Conservation (phyloP, 2,113 vertebrate genomes). For the Myodes glareolus region DNA sequence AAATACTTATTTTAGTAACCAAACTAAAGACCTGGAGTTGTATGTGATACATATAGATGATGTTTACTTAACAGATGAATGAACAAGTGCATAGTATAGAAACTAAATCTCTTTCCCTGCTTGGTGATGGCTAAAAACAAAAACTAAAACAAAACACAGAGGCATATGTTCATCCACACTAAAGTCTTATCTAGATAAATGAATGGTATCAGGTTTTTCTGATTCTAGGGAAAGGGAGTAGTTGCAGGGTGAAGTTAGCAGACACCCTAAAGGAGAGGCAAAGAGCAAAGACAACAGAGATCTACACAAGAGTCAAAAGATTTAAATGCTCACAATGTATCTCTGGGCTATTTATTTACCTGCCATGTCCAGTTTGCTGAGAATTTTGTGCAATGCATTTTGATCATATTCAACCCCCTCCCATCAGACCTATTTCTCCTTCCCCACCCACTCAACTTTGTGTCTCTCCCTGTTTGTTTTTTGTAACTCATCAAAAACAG, state of each 20-base stretch:
- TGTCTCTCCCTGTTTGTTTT: background rate
- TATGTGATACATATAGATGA: background rate
- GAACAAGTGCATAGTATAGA: background rate
- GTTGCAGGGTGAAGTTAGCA: background rate
- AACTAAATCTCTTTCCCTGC: background rate
- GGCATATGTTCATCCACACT: background rate
- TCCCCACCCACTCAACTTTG: background rate
- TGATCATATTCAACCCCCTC: background rate
- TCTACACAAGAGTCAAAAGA: background rate
- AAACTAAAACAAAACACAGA: background rate
- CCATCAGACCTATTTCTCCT: background rate
- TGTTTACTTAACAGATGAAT: background rate
- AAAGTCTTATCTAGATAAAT: background rate
- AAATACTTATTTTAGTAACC: conserved; percentile 26
- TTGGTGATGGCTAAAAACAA: background rate
- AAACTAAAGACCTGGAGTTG: conserved; percentile 12
- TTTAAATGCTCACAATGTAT: conserved; percentile 8
- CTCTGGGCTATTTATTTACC: background rate
- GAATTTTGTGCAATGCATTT: background rate
- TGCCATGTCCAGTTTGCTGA: background rate
- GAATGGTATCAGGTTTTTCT: background rate
- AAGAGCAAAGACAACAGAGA: background rate
- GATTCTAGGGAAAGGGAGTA: background rate
- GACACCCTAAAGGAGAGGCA: background rate
- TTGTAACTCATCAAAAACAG: background rate